Percentiles rank a stretch among this genome's conserved stretches.
Conservation (phyloP, 2,888 invertebrate genomes). For the Cheilosia scutellata region DNA sequence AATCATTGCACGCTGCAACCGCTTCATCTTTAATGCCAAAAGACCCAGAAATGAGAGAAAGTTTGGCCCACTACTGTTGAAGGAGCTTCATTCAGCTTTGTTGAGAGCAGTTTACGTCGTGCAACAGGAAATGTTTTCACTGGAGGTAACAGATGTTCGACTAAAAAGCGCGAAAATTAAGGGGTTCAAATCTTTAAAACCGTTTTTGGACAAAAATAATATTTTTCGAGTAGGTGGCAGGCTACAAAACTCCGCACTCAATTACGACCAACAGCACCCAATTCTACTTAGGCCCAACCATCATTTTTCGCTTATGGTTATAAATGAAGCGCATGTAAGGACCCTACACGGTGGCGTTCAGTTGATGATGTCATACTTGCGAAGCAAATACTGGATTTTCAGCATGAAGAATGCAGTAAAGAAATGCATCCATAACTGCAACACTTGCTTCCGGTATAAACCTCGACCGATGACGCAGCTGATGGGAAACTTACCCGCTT, state of each 20-base stretch:
- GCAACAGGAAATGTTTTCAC: conserved; percentile 10
- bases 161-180: conserved; percentile 10
- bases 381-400: conserved; percentile 4
- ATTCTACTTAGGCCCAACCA: conserved; percentile 6
- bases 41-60: conserved; percentile 5
- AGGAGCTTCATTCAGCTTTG: conserved; percentile 13
- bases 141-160: conserved; percentile 12
- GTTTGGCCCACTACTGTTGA: conserved; percentile 1
- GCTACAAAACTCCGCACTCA: conserved; percentile 21
- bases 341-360: conserved; percentile 28
- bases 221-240: conserved; percentile 21
- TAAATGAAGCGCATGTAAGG: conserved; percentile 7
- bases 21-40: conserved; percentile 16
- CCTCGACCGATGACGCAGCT: conserved; percentile 47
- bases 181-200: conserved; percentile 11
- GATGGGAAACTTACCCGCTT: conserved; percentile 78
- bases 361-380: conserved; percentile 3
- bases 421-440: conserved; percentile 19
- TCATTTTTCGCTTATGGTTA: background rate
- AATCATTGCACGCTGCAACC: conserved; percentile 11
- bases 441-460: conserved; percentile 18
- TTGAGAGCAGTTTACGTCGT: conserved; percentile 14
- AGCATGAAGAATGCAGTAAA: background rate
- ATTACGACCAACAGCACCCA: conserved; percentile 16
- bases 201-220: background rate